Conservation (phyloP, 2,113 vertebrate genomes). For the Zeus faber region DNA sequence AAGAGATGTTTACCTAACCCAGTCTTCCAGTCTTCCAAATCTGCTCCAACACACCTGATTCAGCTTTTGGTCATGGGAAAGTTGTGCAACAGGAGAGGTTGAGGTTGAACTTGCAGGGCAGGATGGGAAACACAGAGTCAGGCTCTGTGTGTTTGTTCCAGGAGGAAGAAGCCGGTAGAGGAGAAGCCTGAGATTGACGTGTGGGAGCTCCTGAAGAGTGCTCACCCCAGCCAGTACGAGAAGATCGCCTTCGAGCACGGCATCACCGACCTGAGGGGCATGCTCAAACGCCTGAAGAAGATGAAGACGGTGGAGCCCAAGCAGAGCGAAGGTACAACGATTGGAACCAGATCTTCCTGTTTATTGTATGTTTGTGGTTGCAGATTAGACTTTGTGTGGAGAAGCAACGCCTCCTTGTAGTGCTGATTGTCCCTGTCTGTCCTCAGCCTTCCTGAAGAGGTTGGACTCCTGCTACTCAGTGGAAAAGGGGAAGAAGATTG, state of each 20-base stretch:
- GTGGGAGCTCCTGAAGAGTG: conserved; percentile 85
- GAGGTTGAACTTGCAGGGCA: too few species aligned
- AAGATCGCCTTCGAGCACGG: conserved; percentile 90
- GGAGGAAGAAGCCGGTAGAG: conserved; percentile 75
- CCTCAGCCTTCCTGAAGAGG: conserved; percentile 82
- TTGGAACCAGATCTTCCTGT: background rate
- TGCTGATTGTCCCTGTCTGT: background rate
- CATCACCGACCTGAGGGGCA: conserved; percentile 91
- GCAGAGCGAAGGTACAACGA: conserved; percentile 77
- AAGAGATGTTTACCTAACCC: too few species aligned
- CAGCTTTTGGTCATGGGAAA: too few species aligned
- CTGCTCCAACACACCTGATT: too few species aligned
- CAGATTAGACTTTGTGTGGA: background rate
- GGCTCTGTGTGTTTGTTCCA: too few species aligned
- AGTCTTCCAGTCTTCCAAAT: too few species aligned
- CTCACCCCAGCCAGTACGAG: conserved; percentile 91
- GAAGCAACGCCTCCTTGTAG: background rate
- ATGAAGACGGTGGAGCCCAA: conserved; percentile 79
- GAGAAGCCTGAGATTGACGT: conserved; percentile 74
- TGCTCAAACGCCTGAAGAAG: conserved; percentile 91
- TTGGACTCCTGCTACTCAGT: conserved; percentile 84
- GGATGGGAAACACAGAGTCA: too few species aligned
- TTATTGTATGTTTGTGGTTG: background rate
- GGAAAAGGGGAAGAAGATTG: conserved; percentile 84
- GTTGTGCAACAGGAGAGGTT: too few species aligned